Conservation (phyloP, 2,888 invertebrate genomes). For the Horisme vitalbata region DNA sequence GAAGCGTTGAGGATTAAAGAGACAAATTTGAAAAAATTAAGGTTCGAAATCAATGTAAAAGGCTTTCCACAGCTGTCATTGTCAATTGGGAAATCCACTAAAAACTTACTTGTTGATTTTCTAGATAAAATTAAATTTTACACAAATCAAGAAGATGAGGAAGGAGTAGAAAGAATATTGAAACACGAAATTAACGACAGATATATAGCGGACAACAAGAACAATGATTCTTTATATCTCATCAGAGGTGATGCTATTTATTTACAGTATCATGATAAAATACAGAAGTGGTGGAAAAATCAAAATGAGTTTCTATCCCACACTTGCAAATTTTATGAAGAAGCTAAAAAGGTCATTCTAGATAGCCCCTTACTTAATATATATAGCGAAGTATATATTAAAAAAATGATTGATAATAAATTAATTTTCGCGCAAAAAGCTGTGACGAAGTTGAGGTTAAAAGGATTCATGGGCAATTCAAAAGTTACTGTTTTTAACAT, state of each 20-base stretch:
- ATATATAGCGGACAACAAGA: slow-evolving; percentile 2
- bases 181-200: slow-evolving; percentile 29
- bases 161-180: slow-evolving; percentile 31
- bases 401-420: neutral
- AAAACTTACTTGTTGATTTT: slow-evolving; percentile 5
- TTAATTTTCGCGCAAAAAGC: slow-evolving; percentile 3
- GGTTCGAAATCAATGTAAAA: slow-evolving; percentile 5
- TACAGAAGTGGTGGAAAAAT: slow-evolving; percentile 38
- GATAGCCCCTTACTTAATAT: slow-evolving; percentile 8
- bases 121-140: slow-evolving; percentile 27
- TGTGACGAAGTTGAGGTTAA: neutral
- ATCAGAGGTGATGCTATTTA: slow-evolving; percentile 33
- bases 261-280: slow-evolving; percentile 31
- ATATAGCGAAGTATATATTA: slow-evolving; percentile 1
- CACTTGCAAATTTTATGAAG: slow-evolving; percentile 23
- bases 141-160: slow-evolving; percentile 38
- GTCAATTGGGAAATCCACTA: neutral
- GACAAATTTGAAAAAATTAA: neutral
- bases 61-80: slow-evolving; percentile 15
- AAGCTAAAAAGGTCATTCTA: slow-evolving; percentile 18
- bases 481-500: neutral
- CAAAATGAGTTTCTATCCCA: slow-evolving; percentile 26
- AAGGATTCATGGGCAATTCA: neutral
- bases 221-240: neutral
- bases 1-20: neutral